Evolutionary conservation across 2,888 invertebrate genomes (phyloP).

Genomic region (Scaeva pyrastri): DNA sequence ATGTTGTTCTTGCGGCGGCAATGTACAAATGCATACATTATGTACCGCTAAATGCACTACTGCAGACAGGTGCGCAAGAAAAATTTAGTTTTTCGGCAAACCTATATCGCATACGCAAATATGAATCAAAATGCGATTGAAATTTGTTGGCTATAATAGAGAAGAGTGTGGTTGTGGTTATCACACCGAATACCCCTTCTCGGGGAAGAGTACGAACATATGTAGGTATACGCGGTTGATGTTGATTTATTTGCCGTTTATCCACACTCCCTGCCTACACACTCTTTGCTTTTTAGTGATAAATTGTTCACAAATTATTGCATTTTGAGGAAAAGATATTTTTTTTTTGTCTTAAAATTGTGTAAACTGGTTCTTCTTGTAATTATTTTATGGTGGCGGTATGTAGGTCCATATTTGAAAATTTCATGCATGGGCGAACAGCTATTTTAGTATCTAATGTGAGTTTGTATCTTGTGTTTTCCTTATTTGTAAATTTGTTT

Average conservation of each 20-base stretch:
- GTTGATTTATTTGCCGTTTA: slow-evolving; percentile 30
- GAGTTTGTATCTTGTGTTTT: slow-evolving; percentile 59
- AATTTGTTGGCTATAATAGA: not conserved
- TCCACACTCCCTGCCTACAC: slow-evolving; percentile 28
- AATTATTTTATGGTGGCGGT: slow-evolving; percentile 11
- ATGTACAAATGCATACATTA: no score
- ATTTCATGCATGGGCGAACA: slow-evolving; percentile 72
- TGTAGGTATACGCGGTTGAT: no score
- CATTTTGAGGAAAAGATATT: slow-evolving; percentile 12
- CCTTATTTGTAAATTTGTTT: slow-evolving; percentile 68
- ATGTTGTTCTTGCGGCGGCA: not conserved
- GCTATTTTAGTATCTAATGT: slow-evolving; percentile 50
- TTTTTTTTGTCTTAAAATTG: not conserved
- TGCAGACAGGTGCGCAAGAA: slow-evolving; percentile 32
- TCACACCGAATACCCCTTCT: not conserved
- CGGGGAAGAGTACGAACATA: not conserved
- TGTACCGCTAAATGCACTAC: not conserved
- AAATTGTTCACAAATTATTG: slow-evolving; percentile 30
- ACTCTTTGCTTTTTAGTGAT: not conserved
- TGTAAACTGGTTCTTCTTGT: slow-evolving; percentile 22
- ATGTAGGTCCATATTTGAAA: slow-evolving; percentile 37
- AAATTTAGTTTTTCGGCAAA: slow-evolving; percentile 53
- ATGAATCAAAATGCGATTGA: not conserved
- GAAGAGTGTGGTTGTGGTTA: not conserved
- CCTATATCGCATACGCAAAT: not conserved